A percentile compares a stretch with the other conserved stretches of the same genome.
phyloP scores from a whole-genome alignment of 1,140 invertebrate genomes.

The Drosophila equinoxialis region DNA sequence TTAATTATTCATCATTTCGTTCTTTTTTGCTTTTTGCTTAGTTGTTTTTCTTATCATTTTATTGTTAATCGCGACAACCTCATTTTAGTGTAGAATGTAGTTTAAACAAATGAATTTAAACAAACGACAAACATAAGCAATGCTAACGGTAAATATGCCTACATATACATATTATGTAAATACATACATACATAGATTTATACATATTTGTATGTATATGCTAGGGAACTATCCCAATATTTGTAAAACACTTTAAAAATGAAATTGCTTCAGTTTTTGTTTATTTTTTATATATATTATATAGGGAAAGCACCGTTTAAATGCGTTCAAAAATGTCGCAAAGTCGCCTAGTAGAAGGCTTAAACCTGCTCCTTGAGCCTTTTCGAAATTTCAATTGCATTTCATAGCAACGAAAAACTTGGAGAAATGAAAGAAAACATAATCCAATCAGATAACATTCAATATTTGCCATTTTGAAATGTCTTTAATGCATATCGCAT shows the following conservation, averaged over 20 bases:
- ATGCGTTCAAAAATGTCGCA: not conserved
- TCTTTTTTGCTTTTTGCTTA: not conserved
- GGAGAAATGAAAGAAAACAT: too few species aligned
- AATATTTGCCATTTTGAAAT: too few species aligned
- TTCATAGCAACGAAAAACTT: too few species aligned
- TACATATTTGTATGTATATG: constrained; percentile 37
- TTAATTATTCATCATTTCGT: not conserved
- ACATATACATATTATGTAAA: constrained; percentile 9
- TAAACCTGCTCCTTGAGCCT: too few species aligned
- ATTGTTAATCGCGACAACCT: not conserved
- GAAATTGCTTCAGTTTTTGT: not conserved
- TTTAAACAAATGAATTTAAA: not conserved
- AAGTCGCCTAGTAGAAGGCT: too few species aligned
- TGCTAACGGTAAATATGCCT: not conserved
- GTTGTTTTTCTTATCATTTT: not conserved
- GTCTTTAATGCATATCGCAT: too few species aligned
- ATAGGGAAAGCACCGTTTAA: not conserved
- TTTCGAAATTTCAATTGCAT: too few species aligned
- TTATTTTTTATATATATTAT: too few species aligned
- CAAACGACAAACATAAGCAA: not conserved
- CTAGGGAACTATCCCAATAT: not conserved
- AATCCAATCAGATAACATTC: too few species aligned
- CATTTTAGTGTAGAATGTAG: constrained; percentile 1
- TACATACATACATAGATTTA: constrained; percentile 28
- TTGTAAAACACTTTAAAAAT: not conserved